Conservation (phyloP, 1,140 invertebrate species). For the Drosophila micromelanica region DNA sequence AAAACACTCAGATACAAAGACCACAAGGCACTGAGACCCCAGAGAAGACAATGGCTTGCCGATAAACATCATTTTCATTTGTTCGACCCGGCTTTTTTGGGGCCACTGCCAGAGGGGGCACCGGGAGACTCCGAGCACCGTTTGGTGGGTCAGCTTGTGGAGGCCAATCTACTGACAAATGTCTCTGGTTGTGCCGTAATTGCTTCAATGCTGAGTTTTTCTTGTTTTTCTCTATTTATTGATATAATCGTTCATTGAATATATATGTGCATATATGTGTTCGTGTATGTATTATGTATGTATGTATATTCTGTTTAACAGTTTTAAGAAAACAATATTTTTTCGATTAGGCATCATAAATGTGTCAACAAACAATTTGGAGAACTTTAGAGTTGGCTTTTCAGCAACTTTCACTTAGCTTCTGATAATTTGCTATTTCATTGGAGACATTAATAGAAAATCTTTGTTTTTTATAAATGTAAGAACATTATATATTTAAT, state of each 20-base stretch:
- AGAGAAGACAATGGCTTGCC: conserved; percentile 58
- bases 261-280: conserved; percentile 47
- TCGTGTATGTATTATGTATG: conserved; percentile 15
- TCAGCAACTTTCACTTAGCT: neutral
- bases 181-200: conserved; percentile 58
- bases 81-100: conserved; percentile 24
- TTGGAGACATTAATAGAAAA: too few relatives aligned
- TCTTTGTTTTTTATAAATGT: too few relatives aligned
- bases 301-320: conserved; percentile 23
- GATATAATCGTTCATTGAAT: conserved; percentile 65
- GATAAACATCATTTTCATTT: conserved; percentile 76
- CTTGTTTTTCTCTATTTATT: conserved; percentile 11
- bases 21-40: conserved; percentile 8
- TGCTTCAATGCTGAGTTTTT: conserved; percentile 37
- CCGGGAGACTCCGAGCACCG: conserved; percentile 21
- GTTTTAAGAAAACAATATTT: conserved; percentile 24
- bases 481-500: too few relatives aligned
- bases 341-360: conserved; percentile 49
- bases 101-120: neutral
- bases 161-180: conserved; percentile 66
- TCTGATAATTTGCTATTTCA: too few relatives aligned
- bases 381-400: neutral
- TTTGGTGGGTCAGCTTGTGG: conserved; percentile 60
- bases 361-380: conserved; percentile 21
- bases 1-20: conserved; percentile 4